phyloP scores from a whole-genome alignment of 2,113 vertebrate genomes.

The Vireo altiloquus region DNA sequence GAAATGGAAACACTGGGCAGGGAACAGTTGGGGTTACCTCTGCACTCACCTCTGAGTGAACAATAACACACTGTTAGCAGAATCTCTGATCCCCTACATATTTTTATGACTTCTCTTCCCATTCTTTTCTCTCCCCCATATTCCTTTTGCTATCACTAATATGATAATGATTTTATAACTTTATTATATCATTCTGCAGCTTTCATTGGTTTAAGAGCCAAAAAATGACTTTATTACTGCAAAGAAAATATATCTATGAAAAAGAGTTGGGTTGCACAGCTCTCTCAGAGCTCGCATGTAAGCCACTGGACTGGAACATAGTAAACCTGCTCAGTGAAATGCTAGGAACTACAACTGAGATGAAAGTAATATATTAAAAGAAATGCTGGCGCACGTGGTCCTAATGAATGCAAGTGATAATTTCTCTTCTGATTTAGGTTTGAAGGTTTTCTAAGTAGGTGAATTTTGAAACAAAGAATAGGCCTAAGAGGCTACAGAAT shows the following conservation, averaged over 20 bases:
- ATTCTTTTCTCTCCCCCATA: not conserved
- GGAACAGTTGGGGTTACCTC: not conserved
- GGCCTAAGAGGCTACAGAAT: not conserved
- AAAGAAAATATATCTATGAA: not conserved
- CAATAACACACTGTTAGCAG: not conserved
- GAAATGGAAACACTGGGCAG: not conserved
- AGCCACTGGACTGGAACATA: not conserved
- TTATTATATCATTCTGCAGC: not conserved
- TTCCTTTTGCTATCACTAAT: not conserved
- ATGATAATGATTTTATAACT: not conserved
- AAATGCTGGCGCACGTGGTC: not conserved
- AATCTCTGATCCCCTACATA: not conserved
- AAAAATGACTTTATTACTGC: not conserved
- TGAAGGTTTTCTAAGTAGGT: not conserved
- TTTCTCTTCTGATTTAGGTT: not conserved
- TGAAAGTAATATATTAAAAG: not conserved
- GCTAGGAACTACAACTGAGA: not conserved
- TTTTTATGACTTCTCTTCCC: not conserved
- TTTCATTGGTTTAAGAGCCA: not conserved
- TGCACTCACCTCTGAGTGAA: not conserved
- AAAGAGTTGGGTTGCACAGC: not conserved
- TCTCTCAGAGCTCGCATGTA: not conserved
- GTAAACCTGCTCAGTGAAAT: not conserved
- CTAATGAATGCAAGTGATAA: not conserved
- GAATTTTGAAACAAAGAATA: slow-evolving; percentile 46